Evolutionary conservation across 2,797 vertebrate genomes (phyloP).

Genomic region (Sternarchorhynchus goeldii): DNA sequence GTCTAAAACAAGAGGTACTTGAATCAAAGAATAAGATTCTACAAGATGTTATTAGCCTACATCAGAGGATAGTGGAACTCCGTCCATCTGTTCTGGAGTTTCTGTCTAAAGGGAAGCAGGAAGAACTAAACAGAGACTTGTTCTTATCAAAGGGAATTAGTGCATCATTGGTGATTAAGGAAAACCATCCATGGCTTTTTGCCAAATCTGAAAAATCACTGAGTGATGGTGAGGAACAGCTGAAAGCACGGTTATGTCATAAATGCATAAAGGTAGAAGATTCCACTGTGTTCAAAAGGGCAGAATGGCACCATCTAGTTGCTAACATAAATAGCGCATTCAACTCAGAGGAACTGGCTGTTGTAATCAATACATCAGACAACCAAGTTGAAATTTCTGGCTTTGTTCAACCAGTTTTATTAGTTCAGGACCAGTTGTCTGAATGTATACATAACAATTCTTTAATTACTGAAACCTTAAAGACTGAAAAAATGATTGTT

Average conservation of each 20-base stretch:
- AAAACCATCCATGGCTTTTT: conserved; percentile 64
- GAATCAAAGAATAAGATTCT: conserved; percentile 71
- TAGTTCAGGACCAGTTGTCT: conserved; percentile 60
- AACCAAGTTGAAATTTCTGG: conserved; percentile 76
- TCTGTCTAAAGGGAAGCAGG: conserved; percentile 65
- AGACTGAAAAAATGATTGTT: conserved; percentile 58
- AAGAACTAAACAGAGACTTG: conserved; percentile 69
- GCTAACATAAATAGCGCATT: conserved; percentile 54
- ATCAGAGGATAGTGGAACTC: conserved; percentile 58
- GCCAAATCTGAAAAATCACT: conserved; percentile 67
- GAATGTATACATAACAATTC: conserved; percentile 75
- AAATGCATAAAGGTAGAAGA: conserved; percentile 70
- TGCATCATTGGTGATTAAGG: conserved; percentile 70
- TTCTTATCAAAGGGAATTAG: conserved; percentile 73
- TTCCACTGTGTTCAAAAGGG: conserved; percentile 58
- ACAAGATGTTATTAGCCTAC: conserved; percentile 63
- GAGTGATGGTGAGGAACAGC: conserved; percentile 70
- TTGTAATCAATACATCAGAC: conserved; percentile 57
- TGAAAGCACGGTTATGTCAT: conserved; percentile 65
- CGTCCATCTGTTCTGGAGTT: conserved; percentile 70
- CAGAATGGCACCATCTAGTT: conserved; percentile 73
- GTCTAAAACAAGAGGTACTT: conserved; percentile 74
- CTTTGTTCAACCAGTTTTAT: conserved; percentile 61
- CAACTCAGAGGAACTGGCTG: conserved; percentile 53
- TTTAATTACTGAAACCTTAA: conserved; percentile 64